Evolutionary conservation across 2,888 invertebrate genomes (phyloP), one percentile per base, ranked within the genome.

Genomic region (Abrostola triplasia): DNA sequence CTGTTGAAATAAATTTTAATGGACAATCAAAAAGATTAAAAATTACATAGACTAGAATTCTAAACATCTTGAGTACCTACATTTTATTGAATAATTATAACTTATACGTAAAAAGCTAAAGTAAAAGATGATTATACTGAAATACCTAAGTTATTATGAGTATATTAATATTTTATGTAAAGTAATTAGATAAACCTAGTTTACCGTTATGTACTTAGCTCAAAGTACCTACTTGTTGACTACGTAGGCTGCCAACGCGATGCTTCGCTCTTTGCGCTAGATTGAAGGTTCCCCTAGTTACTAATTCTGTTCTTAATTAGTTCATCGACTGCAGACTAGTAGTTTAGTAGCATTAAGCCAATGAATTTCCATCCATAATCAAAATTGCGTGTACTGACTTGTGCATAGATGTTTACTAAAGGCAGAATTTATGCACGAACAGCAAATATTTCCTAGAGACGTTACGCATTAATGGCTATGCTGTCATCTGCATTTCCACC

Each of bases 291-390:
- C 77, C 72, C 67, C 75, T 47, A 56, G 42, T 41, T 64, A 66
- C 81, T 85, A 83, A 84, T 85, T 85, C 77, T 79, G 78, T 74
- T 80, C 82, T 84, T 82, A 84, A 85, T 87, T 86, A 85, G 78
- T 79, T 76, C 66, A 74, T 62, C 74, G 77, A 73, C 73, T 70
- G 70, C 70, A 63, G 62, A 58, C 76, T 70, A 69, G 72, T 73
- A 49, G 36, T 51, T 47, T 9, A 24, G 44, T 9, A 40, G 40
- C 40, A 11, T 9, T 40, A 40, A 9, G 24, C 44, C 44, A 24
- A 47, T 24, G 44, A 47, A 47, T 13, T 47, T 47, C 13, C 44
- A 47, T 47, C 44, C 44, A 47, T 47, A 47, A 47, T 9, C 44
- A 47, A 47, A 24, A 47, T 47, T 9, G 24, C 24, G 24, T 24